phyloP scores from a whole-genome alignment of 1,140 invertebrate genomes.

The Holotrichia oblita region DNA sequence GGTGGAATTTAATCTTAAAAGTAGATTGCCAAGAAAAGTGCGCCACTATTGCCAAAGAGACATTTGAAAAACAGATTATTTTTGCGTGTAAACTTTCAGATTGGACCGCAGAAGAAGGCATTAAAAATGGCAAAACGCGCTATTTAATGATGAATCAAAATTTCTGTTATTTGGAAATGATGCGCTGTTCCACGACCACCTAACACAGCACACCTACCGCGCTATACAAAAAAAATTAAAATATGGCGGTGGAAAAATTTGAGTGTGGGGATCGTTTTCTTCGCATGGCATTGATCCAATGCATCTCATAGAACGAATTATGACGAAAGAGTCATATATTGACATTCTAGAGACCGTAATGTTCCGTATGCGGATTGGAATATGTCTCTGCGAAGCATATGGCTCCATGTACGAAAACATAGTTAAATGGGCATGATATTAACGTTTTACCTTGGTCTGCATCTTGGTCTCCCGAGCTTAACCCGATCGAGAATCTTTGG shows the following conservation, averaged over 20 bases:
- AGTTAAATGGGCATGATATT: not conserved
- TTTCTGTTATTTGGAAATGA: not conserved
- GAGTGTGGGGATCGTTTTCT: not conserved
- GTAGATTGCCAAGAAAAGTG: not conserved
- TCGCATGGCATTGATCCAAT: not conserved
- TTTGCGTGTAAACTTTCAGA: not conserved
- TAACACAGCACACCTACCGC: not conserved
- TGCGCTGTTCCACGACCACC: not conserved
- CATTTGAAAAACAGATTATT: not conserved
- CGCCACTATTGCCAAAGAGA: not conserved
- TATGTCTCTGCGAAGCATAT: conserved; percentile 1
- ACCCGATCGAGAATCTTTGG: conserved; percentile 13
- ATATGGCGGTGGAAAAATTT: conserved; percentile 6
- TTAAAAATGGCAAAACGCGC: not conserved
- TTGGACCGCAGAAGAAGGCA: not conserved
- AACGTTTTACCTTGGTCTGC: not conserved
- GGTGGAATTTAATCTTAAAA: not conserved
- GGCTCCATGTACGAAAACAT: not conserved
- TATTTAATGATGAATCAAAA: not conserved
- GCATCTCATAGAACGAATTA: not conserved
- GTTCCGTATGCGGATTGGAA: not conserved
- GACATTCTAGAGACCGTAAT: not conserved
- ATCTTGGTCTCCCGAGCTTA: not conserved
- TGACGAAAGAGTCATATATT: not conserved
- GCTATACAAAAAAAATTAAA: conserved; percentile 1